Conservation (phyloP, 2,888 invertebrate genomes). For the Rhopalosiphum nymphaeae region DNA sequence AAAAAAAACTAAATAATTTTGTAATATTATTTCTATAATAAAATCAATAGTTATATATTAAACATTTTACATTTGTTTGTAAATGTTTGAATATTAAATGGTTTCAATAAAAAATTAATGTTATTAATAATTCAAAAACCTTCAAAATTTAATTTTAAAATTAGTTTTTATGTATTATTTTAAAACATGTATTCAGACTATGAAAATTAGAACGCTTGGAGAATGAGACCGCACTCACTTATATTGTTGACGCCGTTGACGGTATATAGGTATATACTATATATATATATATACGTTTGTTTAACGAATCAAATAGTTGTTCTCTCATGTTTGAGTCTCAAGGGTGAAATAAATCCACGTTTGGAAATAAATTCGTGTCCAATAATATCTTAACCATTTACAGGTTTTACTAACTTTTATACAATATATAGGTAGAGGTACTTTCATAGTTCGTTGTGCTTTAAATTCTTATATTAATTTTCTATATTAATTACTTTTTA, state of each 20-base stretch:
- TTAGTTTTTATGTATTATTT: neutral
- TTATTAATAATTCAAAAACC: neutral
- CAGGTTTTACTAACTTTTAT: neutral
- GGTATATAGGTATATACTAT: neutral
- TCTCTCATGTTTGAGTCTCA: neutral
- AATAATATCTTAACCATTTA: conserved; percentile 7
- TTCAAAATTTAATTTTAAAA: neutral
- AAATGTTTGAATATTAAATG: no score
- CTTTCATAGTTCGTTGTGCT: neutral
- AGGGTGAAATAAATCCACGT: neutral
- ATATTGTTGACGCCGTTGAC: neutral
- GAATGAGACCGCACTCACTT: neutral
- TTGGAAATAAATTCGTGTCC: neutral
- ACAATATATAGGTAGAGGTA: neutral
- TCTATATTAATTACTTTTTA: neutral
- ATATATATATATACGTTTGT: neutral
- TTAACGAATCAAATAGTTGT: neutral
- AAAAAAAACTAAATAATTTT: no score
- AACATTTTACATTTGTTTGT: no score
- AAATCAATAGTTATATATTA: no score
- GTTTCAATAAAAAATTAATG: neutral
- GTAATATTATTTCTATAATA: no score
- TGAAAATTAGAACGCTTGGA: neutral
- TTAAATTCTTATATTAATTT: neutral
- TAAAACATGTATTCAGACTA: neutral